phyloP scores from a whole-genome alignment of 2,888 invertebrate species.

The Drosophila picticornis region DNA sequence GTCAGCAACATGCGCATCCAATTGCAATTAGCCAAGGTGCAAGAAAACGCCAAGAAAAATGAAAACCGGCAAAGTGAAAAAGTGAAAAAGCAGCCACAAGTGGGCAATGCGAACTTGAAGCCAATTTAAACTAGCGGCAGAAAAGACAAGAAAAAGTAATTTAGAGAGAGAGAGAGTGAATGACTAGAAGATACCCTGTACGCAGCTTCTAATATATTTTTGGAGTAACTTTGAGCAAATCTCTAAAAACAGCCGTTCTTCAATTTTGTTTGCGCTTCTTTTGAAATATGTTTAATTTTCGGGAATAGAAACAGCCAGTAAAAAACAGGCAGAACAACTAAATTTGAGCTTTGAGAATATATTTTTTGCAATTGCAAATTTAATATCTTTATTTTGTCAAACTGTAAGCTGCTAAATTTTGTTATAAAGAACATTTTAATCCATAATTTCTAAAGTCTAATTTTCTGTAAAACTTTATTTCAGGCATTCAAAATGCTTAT shows the following conservation, averaged over 20 bases:
- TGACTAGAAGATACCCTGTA: not conserved
- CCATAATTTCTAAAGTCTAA: no score
- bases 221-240: not conserved
- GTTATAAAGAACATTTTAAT: no score
- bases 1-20: slow-evolving; percentile 83
- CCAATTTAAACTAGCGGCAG: slow-evolving; percentile 59
- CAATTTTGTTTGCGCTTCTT: not conserved
- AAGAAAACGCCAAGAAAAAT: slow-evolving; percentile 53
- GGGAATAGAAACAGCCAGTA: no score
- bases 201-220: not conserved
- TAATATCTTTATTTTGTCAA: no score
- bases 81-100: slow-evolving; percentile 34
- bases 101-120: slow-evolving; percentile 67
- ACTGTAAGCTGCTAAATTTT: no score
- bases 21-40: slow-evolving; percentile 85
- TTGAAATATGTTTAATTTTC: not conserved
- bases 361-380: no score
- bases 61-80: slow-evolving; percentile 5
- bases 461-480: no score
- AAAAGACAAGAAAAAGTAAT: slow-evolving; percentile 3
- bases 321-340: no score
- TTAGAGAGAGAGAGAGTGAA: not conserved
- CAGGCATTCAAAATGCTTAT: no score
- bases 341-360: no score
- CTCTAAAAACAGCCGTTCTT: not conserved